Evolutionary conservation across 2,888 invertebrate species (phyloP), one percentile per base, ranked within the genome.

Genomic region (Blastobasis adustella): DNA sequence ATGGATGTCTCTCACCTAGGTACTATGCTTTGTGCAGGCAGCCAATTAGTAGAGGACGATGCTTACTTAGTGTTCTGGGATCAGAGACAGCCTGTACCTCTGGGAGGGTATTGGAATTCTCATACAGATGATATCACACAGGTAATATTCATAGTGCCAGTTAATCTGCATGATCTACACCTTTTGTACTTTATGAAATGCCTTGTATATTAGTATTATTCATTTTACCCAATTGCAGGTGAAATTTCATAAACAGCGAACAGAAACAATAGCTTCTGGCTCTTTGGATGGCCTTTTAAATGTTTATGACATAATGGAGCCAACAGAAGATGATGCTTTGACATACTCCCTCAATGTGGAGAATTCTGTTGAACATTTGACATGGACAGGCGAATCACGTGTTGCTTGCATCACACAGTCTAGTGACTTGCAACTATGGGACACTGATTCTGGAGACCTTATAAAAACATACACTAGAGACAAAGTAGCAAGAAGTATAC

Each of bases 261-360:
- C 90, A 4, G 92, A 94, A 71, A 76, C 89, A 6, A 67, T 98
- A 50, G 91, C 93, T 9, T 92, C 95, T 0, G 95, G 96, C 0
- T 93, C 96, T 1, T 90, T 92, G 0, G 97, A 98, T 76, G 96
- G 97, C 0, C 87, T 98, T 10, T 91, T 97, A 1, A 97, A 97
- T 79, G 71, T 96, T 4, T 98, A 93, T 77, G 94, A 97, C 75
- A 87, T 97, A 36, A 89, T 90, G 48, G 90, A 96, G 69, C 65
- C 83, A 0, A 83, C 78, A 0, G 97, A 97, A 81, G 95, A 96
- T 53, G 94, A 95, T 63, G 97, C 97, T 0, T 82, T 98, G 3
- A 79, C 83, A 9, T 92, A 91, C 63, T 93, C 95, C 0, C 84
- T 96, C 38, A 97, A 96, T 69, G 92, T 94, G 0, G 94, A 94